Conservation (phyloP, 1,140 invertebrate genomes). For the Plectrocnemia conspersa region DNA sequence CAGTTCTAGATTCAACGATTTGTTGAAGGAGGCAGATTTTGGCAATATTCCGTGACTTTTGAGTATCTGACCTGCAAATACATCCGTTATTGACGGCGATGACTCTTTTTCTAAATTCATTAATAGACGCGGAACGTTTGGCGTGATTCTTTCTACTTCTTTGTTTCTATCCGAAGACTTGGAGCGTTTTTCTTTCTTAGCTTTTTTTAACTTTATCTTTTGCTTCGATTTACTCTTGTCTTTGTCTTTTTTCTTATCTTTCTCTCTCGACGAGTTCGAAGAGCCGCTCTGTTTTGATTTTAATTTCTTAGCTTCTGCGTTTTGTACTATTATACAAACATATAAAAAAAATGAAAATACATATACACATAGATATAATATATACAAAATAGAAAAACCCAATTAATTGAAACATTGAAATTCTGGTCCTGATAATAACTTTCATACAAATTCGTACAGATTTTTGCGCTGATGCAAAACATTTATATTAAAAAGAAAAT, state of each 20-base stretch:
- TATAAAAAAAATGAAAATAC: too few relatives aligned
- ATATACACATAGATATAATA: too few relatives aligned
- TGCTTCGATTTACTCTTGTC: slow-evolving; percentile 37
- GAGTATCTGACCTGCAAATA: slow-evolving; percentile 55
- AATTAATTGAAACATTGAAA: too few relatives aligned
- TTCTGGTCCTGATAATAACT: too few relatives aligned
- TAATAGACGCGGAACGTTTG: slow-evolving; percentile 47
- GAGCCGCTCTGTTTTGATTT: slow-evolving; percentile 20
- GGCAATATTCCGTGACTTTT: slow-evolving; percentile 46
- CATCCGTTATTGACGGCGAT: slow-evolving; percentile 57
- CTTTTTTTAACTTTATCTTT: slow-evolving; percentile 45
- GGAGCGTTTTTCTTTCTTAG: slow-evolving; percentile 40
- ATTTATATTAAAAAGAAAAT: too few relatives aligned
- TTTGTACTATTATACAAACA: too few relatives aligned
- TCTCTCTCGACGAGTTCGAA: slow-evolving; percentile 40
- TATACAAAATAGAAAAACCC: too few relatives aligned
- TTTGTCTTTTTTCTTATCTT: slow-evolving; percentile 43
- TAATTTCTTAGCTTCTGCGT: slow-evolving; percentile 25
- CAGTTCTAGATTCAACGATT: too few relatives aligned
- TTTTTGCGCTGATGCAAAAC: too few relatives aligned
- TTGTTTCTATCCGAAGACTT: slow-evolving; percentile 43
- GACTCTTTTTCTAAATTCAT: slow-evolving; percentile 52
- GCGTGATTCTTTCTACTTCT: slow-evolving; percentile 45
- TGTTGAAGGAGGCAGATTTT: slow-evolving; percentile 1
- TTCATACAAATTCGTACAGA: too few relatives aligned